These are phyloP conservation scores for Lasioglossum malachurum DNA, from an alignment of 2,888 invertebrate genomes.

Conservation along the genomic window DNA sequence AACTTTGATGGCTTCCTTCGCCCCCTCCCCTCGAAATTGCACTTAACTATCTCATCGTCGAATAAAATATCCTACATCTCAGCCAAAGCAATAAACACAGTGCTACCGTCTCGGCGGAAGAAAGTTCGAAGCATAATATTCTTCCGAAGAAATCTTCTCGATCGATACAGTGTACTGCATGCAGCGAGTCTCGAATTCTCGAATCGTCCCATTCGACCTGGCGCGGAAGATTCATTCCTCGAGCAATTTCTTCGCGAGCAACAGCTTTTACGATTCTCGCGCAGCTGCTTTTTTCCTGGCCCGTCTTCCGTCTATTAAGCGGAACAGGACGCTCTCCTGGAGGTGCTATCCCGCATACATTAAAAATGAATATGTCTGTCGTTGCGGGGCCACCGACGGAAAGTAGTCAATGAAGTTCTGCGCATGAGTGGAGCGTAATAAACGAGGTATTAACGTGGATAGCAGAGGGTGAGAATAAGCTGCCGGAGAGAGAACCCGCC, in stretches of 20 bases:
- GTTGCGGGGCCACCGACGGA: background rate
- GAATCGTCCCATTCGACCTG: background rate
- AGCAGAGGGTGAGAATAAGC: constrained; percentile 44
- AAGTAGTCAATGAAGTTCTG: constrained; percentile 56
- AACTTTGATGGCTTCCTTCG: background rate
- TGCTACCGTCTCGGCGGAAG: background rate
- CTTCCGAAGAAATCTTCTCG: background rate
- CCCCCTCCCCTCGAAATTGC: background rate
- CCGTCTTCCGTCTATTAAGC: constrained; percentile 34
- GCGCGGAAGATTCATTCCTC: constrained; percentile 4
- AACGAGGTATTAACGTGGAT: constrained; percentile 54
- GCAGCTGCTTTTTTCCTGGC: constrained; percentile 37
- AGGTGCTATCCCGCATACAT: constrained; percentile 38
- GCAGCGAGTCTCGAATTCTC: background rate
- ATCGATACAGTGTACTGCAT: background rate
- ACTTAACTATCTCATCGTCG: background rate
- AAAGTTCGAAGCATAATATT: background rate
- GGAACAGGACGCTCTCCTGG: constrained; percentile 19
- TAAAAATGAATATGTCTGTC: constrained; percentile 53
- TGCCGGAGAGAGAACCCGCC: background rate
- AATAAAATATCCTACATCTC: background rate
- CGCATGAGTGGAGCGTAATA: constrained; percentile 53
- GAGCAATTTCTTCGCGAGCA: constrained; percentile 19
- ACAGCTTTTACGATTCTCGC: constrained; percentile 40
- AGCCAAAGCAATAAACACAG: background rate